Evolutionary conservation across 2,888 invertebrate genomes (phyloP), one percentile per base, ranked within the genome.

Genomic region (Athetis lepigone): DNA sequence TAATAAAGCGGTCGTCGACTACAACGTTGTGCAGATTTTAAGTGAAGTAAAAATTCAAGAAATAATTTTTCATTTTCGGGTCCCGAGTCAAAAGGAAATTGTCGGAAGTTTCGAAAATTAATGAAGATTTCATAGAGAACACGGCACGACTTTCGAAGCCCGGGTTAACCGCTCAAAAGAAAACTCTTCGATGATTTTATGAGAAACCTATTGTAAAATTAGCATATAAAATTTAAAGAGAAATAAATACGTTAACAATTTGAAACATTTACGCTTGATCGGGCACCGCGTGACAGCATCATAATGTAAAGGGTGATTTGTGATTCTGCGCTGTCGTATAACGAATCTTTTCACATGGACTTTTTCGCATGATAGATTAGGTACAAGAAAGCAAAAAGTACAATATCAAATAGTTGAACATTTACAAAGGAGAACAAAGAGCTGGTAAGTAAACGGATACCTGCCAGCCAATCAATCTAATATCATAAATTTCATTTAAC

Each of bases 1-100:
- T 95, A 94, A 94, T 94, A 94, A 95, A 95, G 94, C 94, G 93
- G 93, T 91, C 93, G 93, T 91, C 93, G 92, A 93, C 92, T 92
- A 93, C 93, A 92, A 93, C 90, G 88, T 91, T 90, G 92, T 92
- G 88, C 94, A 92, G 94, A 94, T 94, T 95, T 93, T 90, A 92
- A 93, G 92, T 91, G 90, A 91, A 91, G 92, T 92, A 90, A 93
- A 93, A 92, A 90, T 91, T 91, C 80, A 89, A 89, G 88, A 90
- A 90, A 90, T 90, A 86, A 90, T 92, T 93, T 92, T 91, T 91
- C 88, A 92, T 92, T 92, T 91, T 89, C 80, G 85, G 85, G 79
- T 83, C 79, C 74, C 81, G 70, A 87, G 85, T 90, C 88, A 88
- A 87, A 88, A 84, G 82, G 84, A 88, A 87, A 89, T 87, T 88